Evolutionary conservation across 1,140 invertebrate species (phyloP).

Genomic region (Drosophila tani): DNA sequence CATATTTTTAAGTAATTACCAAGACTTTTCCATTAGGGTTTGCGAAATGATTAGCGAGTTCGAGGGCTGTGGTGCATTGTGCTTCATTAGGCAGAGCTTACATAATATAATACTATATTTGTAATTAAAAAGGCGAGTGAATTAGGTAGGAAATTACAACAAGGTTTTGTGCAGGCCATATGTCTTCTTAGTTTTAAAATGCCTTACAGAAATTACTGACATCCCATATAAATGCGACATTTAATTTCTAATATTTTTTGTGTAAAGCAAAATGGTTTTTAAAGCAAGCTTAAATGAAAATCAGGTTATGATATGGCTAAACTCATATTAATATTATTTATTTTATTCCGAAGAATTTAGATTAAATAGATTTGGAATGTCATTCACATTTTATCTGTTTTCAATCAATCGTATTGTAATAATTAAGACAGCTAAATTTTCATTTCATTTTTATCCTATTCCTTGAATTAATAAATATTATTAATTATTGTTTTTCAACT

Average conservation of each 20-base stretch:
- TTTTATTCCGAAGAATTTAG: too few species aligned
- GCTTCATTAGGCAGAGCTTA: constrained; percentile 6
- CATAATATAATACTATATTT: neutral
- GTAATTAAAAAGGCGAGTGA: neutral
- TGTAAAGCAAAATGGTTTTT: too few species aligned
- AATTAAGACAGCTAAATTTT: too few species aligned
- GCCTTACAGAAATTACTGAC: too few species aligned
- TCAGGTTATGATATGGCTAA: neutral
- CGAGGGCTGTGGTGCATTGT: constrained; percentile 1
- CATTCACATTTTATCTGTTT: too few species aligned
- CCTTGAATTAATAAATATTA: neutral
- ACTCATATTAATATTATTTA: too few species aligned
- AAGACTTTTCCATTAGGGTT: constrained; percentile 52
- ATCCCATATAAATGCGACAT: too few species aligned
- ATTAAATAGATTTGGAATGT: too few species aligned
- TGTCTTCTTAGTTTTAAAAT: neutral
- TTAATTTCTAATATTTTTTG: too few species aligned
- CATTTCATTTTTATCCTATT: too few species aligned
- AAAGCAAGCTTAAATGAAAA: too few species aligned
- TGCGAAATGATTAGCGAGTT: constrained; percentile 21
- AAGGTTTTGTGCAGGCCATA: neutral
- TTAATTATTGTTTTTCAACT: neutral
- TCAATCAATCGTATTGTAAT: too few species aligned
- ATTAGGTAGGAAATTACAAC: neutral
- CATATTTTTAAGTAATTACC: constrained; percentile 65